These are phyloP conservation scores for Mylabris phalerata DNA, from an alignment of 1,140 invertebrate genomes.

Conservation along the genomic window DNA sequence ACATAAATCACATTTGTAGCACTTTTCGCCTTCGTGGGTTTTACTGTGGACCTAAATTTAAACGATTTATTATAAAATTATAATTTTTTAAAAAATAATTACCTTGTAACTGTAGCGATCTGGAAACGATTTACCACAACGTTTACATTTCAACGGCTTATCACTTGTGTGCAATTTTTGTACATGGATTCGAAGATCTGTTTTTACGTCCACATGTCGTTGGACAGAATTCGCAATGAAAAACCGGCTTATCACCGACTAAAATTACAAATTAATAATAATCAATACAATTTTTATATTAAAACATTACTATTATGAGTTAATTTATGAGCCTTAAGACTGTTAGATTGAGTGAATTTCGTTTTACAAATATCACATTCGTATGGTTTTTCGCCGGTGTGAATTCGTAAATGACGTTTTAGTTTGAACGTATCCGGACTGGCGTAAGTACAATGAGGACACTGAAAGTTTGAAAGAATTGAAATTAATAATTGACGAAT, in stretches of 20 bases:
- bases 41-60: slow-evolving; percentile 57
- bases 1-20: slow-evolving; percentile 92
- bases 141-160: slow-evolving; percentile 83
- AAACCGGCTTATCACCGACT: slow-evolving; percentile 90
- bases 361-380: slow-evolving; percentile 89
- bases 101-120: slow-evolving; percentile 75
- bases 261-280: slow-evolving; percentile 27
- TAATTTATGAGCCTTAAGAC: slow-evolving; percentile 86
- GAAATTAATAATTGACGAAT: background rate
- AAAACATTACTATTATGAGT: slow-evolving; percentile 78
- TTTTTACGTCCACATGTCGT: slow-evolving; percentile 95
- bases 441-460: slow-evolving; percentile 94
- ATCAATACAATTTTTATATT: background rate
- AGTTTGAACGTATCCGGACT: slow-evolving; percentile 97
- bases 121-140: slow-evolving; percentile 88
- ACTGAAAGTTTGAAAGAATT: slow-evolving; percentile 50
- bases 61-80: background rate
- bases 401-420: slow-evolving; percentile 89
- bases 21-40: slow-evolving; percentile 96
- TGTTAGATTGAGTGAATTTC: slow-evolving; percentile 94
- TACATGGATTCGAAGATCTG: slow-evolving; percentile 92
- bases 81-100: slow-evolving; percentile 1
- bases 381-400: slow-evolving; percentile 89
- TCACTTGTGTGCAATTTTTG: slow-evolving; percentile 94
- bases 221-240: slow-evolving; percentile 91